These are phyloP conservation scores for Otolemur crassicaudatus DNA, from an alignment of 2,797 vertebrate species.

Conservation along the genomic window DNA sequence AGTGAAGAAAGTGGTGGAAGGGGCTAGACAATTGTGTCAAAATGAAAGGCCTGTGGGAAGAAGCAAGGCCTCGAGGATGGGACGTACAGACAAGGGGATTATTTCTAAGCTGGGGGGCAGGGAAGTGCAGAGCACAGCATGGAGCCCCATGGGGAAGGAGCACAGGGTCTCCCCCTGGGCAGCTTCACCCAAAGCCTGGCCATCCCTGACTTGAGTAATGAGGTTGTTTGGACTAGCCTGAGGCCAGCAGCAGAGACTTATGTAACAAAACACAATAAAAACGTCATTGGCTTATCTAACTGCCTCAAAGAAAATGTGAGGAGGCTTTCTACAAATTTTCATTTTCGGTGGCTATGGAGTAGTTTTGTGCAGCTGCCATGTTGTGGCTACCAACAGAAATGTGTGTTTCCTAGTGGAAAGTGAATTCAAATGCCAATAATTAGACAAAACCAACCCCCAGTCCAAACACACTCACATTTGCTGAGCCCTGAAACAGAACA, in stretches of 20 bases:
- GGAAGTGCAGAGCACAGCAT: neutral
- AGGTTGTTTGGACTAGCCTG: slow-evolving; percentile 39
- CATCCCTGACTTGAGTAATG: slow-evolving; percentile 60
- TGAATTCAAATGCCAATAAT: slow-evolving; percentile 34
- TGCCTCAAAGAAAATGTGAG: slow-evolving; percentile 27
- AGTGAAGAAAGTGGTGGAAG: neutral
- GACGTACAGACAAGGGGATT: neutral
- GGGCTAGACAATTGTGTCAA: slow-evolving; percentile 30
- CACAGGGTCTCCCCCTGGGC: neutral
- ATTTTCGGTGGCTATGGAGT: neutral
- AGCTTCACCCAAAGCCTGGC: neutral
- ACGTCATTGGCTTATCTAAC: slow-evolving; percentile 25
- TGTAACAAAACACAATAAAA: slow-evolving; percentile 45
- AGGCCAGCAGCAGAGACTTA: slow-evolving; percentile 46
- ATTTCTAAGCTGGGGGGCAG: neutral
- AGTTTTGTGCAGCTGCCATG: neutral
- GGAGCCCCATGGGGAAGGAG: neutral
- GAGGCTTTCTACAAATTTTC: neutral
- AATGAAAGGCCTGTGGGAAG: slow-evolving; percentile 53
- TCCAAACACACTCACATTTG: neutral
- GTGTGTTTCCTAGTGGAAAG: slow-evolving; percentile 1
- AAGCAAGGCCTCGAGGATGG: slow-evolving; percentile 49
- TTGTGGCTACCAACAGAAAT: neutral
- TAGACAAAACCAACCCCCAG: neutral
- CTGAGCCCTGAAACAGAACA: slow-evolving; percentile 32